A percentile compares a stretch with the other conserved stretches of the same genome.
Conservation (phyloP, 2,888 invertebrate species). For the Nesidiocoris tenuis region DNA sequence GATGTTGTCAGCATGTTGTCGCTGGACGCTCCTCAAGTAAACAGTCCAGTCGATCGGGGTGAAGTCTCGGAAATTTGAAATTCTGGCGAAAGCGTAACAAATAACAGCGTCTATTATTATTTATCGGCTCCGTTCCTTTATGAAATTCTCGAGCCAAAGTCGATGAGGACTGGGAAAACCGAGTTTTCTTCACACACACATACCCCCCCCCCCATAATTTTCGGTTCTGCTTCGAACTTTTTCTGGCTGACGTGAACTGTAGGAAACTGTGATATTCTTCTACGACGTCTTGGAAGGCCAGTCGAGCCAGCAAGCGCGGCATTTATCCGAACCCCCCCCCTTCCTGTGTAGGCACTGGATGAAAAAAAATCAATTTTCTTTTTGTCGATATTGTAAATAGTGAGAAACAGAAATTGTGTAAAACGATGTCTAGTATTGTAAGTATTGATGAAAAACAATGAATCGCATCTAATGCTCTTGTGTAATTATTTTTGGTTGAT, state of each 20-base stretch:
- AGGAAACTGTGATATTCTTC: constrained; percentile 44
- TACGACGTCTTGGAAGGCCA: constrained; percentile 33
- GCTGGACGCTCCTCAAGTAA: too few relatives aligned
- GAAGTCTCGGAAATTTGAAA: not conserved
- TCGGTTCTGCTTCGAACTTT: not conserved
- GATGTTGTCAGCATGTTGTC: not conserved
- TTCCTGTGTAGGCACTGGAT: not conserved
- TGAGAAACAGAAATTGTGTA: constrained; percentile 16
- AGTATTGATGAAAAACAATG: constrained; percentile 6
- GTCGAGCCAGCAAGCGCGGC: constrained; percentile 27
- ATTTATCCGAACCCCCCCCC: constrained; percentile 16
- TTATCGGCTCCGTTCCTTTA: not conserved
- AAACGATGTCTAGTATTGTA: constrained; percentile 13
- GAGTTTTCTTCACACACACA: too few relatives aligned
- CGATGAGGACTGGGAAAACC: not conserved
- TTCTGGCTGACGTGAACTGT: not conserved
- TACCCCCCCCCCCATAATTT: too few relatives aligned
- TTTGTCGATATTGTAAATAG: not conserved
- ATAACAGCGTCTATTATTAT: too few relatives aligned
- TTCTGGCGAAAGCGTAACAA: not conserved
- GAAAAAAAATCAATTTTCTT: not conserved
- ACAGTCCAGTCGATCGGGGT: too few relatives aligned
- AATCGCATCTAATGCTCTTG: constrained; percentile 42
- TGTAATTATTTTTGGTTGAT: constrained; percentile 39
- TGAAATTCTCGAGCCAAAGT: not conserved